A percentile compares a stretch with the other conserved stretches of the same genome.
Evolutionary conservation across 1,140 invertebrate species (phyloP).

Genomic region (Pseudoatta argentina): DNA sequence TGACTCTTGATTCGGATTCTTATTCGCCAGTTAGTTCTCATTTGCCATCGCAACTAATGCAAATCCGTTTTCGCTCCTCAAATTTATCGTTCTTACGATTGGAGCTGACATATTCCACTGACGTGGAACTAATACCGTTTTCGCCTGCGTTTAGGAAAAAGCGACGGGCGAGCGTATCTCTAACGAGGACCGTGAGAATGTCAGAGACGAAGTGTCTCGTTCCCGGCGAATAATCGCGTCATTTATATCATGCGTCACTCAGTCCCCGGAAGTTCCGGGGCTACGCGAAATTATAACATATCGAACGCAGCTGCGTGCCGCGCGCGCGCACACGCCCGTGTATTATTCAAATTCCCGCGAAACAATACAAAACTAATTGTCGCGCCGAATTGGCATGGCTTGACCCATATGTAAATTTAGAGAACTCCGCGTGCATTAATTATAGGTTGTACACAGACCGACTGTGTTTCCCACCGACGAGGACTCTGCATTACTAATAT

Average conservation of each 20-base stretch:
- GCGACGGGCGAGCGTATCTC: conserved; percentile 42
- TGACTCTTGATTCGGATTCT: neutral
- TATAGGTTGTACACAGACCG: conserved; percentile 71
- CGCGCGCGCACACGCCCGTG: conserved; percentile 6
- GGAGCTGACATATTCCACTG: conserved; percentile 59
- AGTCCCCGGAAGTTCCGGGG: conserved; percentile 25
- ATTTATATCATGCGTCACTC: conserved; percentile 70
- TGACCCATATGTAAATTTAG: conserved; percentile 77
- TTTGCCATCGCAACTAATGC: conserved; percentile 53
- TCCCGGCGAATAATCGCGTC: conserved; percentile 70
- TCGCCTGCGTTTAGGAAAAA: conserved; percentile 67
- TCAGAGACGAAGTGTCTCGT: conserved; percentile 72
- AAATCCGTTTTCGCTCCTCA: conserved; percentile 31
- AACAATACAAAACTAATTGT: conserved; percentile 67
- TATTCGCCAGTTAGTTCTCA: conserved; percentile 40
- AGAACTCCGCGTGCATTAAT: conserved; percentile 75
- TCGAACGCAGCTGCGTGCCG: conserved; percentile 31
- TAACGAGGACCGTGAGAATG: conserved; percentile 64
- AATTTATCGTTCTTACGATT: conserved; percentile 61
- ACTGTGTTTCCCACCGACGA: conserved; percentile 37
- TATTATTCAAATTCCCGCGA: conserved; percentile 63
- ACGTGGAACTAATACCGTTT: conserved; percentile 68
- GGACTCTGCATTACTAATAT: conserved; percentile 75
- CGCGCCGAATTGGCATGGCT: conserved; percentile 61
- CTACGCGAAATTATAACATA: conserved; percentile 46